A percentile compares a stretch with the other conserved stretches of the same genome.
These are phyloP conservation scores for Amphiduros pacificus DNA, from an alignment of 2,888 invertebrate species.

Conservation along the genomic window DNA sequence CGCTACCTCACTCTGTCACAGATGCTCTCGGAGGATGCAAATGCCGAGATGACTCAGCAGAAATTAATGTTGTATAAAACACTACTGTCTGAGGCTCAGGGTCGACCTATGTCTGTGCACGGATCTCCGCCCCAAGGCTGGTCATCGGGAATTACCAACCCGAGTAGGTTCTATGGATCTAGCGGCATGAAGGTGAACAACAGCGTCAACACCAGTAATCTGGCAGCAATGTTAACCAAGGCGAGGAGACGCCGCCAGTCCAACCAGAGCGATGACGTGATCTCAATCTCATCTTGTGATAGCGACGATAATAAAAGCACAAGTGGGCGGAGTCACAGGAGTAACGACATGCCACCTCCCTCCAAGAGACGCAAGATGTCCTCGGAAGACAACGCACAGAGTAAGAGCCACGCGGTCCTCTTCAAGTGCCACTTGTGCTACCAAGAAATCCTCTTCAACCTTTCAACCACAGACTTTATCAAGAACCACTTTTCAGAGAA, in stretches of 20 bases:
- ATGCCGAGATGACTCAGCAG: constrained; percentile 39
- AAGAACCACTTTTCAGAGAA: constrained; percentile 8
- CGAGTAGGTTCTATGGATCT: too few relatives aligned
- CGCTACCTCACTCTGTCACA: constrained; percentile 5
- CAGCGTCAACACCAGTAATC: background rate
- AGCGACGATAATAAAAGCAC: background rate
- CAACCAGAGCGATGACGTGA: constrained; percentile 9
- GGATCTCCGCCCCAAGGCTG: background rate
- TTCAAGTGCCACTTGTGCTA: constrained; percentile 12
- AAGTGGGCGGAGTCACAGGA: too few relatives aligned
- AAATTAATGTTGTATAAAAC: constrained; percentile 38
- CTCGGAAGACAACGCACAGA: background rate
- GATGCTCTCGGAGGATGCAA: constrained; percentile 41
- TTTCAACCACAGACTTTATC: constrained; percentile 10
- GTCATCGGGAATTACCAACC: constrained; percentile 3
- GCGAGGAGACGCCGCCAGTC: background rate
- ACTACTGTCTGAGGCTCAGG: constrained; percentile 23
- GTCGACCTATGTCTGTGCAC: background rate
- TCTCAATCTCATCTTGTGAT: constrained; percentile 11
- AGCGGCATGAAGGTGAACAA: constrained; percentile 5
- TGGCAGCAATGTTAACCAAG: background rate
- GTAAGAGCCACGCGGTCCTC: background rate
- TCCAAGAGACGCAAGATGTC: background rate
- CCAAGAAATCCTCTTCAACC: constrained; percentile 8
- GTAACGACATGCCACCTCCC: background rate